These are phyloP conservation scores for Odocoileus hemionus DNA, from an alignment of 2,113 vertebrate genomes.

Conservation along the genomic window DNA sequence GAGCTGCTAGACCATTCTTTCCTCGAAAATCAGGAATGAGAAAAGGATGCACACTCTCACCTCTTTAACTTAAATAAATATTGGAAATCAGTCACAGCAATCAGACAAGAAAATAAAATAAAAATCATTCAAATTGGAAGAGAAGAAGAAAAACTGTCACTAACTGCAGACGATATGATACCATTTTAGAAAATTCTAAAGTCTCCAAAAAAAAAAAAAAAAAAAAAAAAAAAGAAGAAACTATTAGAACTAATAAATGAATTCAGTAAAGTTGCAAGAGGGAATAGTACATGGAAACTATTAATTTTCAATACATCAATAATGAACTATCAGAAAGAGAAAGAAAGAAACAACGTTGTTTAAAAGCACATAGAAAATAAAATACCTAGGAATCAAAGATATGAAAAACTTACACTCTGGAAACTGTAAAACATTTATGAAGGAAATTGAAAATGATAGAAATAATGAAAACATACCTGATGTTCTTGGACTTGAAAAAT, in stretches of 20 bases:
- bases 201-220: background rate
- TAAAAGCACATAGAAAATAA: background rate
- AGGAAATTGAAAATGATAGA: background rate
- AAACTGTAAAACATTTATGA: background rate
- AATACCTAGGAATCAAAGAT: background rate
- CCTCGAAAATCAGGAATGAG: background rate
- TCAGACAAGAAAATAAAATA: background rate
- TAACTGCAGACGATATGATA: background rate
- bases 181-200: background rate
- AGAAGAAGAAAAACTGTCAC: background rate
- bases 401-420: background rate
- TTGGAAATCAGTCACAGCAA: background rate
- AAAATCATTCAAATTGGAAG: background rate
- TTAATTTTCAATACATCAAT: background rate
- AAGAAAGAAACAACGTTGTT: background rate
- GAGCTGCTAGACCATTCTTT: background rate
- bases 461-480: background rate
- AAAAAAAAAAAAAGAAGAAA: background rate
- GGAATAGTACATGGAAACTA: background rate
- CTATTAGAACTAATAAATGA: background rate
- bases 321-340: background rate
- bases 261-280: background rate
- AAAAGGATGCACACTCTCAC: background rate
- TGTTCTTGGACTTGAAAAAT: background rate
- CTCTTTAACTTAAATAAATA: background rate